Conservation (phyloP, 2,888 invertebrate species). For the Entomobrya multifasciata region DNA sequence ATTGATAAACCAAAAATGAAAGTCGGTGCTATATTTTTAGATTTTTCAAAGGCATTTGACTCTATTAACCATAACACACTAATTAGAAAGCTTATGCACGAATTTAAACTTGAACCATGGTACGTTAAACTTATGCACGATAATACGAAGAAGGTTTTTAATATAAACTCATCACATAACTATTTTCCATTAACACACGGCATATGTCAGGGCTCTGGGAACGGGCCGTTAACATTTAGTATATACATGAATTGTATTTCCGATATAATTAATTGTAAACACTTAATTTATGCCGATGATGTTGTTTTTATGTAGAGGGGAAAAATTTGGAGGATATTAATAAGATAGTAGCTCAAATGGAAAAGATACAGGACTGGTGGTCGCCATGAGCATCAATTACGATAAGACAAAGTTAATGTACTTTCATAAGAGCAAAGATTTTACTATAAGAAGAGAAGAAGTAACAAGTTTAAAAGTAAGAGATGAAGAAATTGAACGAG, state of each 20-base stretch:
- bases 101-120: slow-evolving; percentile 45
- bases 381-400: background rate
- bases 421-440: slow-evolving; percentile 14
- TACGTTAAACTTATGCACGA: slow-evolving; percentile 16
- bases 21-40: slow-evolving; percentile 69
- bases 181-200: slow-evolving; percentile 30
- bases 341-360: background rate
- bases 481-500: background rate
- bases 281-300: slow-evolving; percentile 68
- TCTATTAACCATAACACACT: slow-evolving; percentile 74
- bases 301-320: slow-evolving; percentile 43
- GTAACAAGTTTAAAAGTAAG: background rate
- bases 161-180: background rate
- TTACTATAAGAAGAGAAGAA: background rate
- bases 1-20: slow-evolving; percentile 62
- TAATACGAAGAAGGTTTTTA: background rate
- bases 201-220: slow-evolving; percentile 62
- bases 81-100: slow-evolving; percentile 68
- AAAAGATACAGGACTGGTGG: background rate
- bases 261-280: slow-evolving; percentile 1
- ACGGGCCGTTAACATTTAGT: slow-evolving; percentile 60
- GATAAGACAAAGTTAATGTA: slow-evolving; percentile 45
- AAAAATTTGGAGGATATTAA: background rate
- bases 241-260: slow-evolving; percentile 52
- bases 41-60: slow-evolving; percentile 79